These are phyloP conservation scores for Vesta saturnalis DNA, from an alignment of 2,888 invertebrate genomes.

Conservation along the genomic window DNA sequence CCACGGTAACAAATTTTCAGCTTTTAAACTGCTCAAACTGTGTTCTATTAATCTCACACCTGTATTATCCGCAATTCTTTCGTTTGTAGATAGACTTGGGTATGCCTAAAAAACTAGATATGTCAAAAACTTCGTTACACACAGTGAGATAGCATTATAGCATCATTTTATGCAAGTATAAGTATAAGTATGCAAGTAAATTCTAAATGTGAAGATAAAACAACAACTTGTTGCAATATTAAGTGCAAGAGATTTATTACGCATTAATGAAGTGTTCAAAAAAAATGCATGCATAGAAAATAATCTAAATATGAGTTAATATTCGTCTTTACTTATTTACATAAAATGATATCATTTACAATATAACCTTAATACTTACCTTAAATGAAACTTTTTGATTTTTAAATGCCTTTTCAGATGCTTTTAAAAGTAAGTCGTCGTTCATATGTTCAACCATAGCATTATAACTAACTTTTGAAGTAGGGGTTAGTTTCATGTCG, in stretches of 20 bases:
- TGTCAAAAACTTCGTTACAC: too few relatives aligned
- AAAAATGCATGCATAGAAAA: too few relatives aligned
- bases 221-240: too few relatives aligned
- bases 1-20: slow-evolving; percentile 44
- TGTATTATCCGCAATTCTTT: slow-evolving; percentile 48
- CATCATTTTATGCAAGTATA: too few relatives aligned
- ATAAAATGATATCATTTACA: neutral
- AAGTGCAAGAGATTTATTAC: too few relatives aligned
- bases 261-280: too few relatives aligned
- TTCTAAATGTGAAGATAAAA: too few relatives aligned
- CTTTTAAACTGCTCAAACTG: slow-evolving; percentile 27
- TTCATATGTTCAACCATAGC: slow-evolving; percentile 30
- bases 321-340: too few relatives aligned
- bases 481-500: slow-evolving; percentile 33
- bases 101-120: slow-evolving; percentile 31
- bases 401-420: slow-evolving; percentile 21
- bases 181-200: too few relatives aligned
- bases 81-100: slow-evolving; percentile 39
- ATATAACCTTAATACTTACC: neutral
- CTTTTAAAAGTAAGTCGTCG: slow-evolving; percentile 25
- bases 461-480: slow-evolving; percentile 32
- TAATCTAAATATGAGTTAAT: too few relatives aligned
- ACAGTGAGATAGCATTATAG: too few relatives aligned
- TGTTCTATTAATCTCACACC: slow-evolving; percentile 45
- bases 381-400: slow-evolving; percentile 27